Base-by-base conservation (phyloP, 2,888 invertebrate species). In the Bombyx huttoni region DNA sequence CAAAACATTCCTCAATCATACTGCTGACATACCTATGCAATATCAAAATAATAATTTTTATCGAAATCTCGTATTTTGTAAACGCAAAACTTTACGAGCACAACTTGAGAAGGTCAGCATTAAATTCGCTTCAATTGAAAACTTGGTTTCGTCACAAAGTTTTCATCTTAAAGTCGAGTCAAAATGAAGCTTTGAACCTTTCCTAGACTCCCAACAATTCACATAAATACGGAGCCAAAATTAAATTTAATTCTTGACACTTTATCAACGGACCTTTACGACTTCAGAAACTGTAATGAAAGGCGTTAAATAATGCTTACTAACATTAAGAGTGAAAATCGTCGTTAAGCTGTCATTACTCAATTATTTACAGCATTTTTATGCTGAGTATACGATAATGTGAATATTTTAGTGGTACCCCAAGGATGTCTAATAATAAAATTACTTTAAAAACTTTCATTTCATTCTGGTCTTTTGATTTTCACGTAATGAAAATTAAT, bases 101-200 rank as follows among this genome's bases (percentile, higher is more conserved):
- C 5, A 24, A 24, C 24, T 24, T 24, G 5, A 24, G 24, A 24
- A 24, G 24, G 49, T 55, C 56, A 57, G 65, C 70, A 68, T 74
- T 78, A 80, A 78, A 81, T 73, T 74, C 68, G 65, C 68, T 67
- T 64, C 70, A 67, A 73, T 70, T 76, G 72, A 78, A 81, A 40
- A 82, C 81, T 79, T 79, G 78, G 78, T 84, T 82, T 77, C 64
- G 68, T 64, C 68, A 66, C 67, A 68, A 79, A 79, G 68, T 81
- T 75, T 58, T 53, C 67, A 69, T 67, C 69, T 70, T 67, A 68
- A 68, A 65, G 64, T 67, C 65, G 67, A 66, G 67, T 63, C 61
- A 62, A 68, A 65, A 69, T 61, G 54, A 72, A 80, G 81, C 72
- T 80, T 81, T 71, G 58, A 65, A 67, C 76, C 70, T 78, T 81